Percentiles rank a stretch among this genome's conserved stretches.
These are phyloP conservation scores for Sardinella longiceps DNA, from an alignment of 2,797 vertebrate species.

Conservation along the genomic window DNA sequence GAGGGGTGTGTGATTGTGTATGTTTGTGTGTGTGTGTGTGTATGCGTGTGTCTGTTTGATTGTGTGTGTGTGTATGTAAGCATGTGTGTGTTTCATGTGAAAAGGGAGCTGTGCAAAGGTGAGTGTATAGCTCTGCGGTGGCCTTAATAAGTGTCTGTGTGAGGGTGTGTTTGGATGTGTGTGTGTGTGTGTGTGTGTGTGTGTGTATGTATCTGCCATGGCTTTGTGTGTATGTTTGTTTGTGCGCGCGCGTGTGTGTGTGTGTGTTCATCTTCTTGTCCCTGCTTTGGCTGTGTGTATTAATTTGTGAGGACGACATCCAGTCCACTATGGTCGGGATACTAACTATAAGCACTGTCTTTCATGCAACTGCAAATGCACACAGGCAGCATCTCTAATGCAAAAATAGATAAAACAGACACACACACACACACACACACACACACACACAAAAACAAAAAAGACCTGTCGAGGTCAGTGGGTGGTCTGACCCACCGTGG, in stretches of 20 bases:
- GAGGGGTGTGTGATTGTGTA: neutral
- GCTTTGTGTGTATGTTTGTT: neutral
- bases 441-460: conserved; percentile 1
- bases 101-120: neutral
- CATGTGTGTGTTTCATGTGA: conserved; percentile 12
- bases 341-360: conserved; percentile 25
- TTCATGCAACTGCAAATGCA: neutral
- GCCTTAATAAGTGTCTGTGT: conserved; percentile 15
- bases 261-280: neutral
- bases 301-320: conserved; percentile 7
- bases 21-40: neutral
- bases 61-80: neutral
- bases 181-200: conserved; percentile 11
- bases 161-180: neutral
- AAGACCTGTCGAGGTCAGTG: neutral
- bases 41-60: no score
- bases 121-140: conserved; percentile 17
- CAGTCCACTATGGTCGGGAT: neutral
- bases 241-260: neutral
- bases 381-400: neutral
- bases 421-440: neutral
- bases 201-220: neutral
- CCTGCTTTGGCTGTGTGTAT: conserved; percentile 9
- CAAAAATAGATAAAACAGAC: neutral
- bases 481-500: neutral